A percentile compares a stretch with the other conserved stretches of the same genome.
Conservation (phyloP, 2,113 vertebrate species). For the Sorex araneus region DNA sequence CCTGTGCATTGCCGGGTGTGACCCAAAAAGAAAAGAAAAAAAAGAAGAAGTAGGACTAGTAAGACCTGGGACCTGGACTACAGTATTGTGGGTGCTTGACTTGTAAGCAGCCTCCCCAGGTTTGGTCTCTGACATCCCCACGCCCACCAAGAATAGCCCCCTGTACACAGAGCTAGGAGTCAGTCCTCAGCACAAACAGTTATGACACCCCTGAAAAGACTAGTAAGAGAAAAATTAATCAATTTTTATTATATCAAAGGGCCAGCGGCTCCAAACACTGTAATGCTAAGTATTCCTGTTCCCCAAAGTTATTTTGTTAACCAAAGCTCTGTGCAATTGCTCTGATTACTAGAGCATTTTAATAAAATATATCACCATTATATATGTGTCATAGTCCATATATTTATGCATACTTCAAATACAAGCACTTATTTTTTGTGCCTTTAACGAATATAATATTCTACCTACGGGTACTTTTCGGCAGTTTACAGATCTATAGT, state of each 20-base stretch:
- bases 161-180: too few relatives aligned
- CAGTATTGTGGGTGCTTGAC: too few relatives aligned
- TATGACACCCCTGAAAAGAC: background rate
- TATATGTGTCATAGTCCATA: background rate
- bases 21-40: too few relatives aligned
- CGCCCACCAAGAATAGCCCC: background rate
- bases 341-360: background rate
- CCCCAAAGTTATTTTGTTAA: background rate
- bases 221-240: background rate
- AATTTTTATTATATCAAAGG: background rate
- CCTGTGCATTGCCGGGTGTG: too few relatives aligned
- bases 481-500: background rate
- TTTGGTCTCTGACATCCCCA: too few relatives aligned
- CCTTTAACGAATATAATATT: background rate
- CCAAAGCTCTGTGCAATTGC: background rate
- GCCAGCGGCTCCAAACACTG: conserved; percentile 2
- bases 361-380: background rate
- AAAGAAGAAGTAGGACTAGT: too few relatives aligned
- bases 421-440: background rate
- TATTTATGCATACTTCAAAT: background rate
- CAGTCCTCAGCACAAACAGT: background rate
- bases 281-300: background rate
- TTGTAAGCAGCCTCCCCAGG: too few relatives aligned
- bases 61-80: too few relatives aligned
- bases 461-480: conserved; percentile 15